Conservation (phyloP, 2,113 vertebrate genomes). For the Chelonoidis abingdonii region DNA sequence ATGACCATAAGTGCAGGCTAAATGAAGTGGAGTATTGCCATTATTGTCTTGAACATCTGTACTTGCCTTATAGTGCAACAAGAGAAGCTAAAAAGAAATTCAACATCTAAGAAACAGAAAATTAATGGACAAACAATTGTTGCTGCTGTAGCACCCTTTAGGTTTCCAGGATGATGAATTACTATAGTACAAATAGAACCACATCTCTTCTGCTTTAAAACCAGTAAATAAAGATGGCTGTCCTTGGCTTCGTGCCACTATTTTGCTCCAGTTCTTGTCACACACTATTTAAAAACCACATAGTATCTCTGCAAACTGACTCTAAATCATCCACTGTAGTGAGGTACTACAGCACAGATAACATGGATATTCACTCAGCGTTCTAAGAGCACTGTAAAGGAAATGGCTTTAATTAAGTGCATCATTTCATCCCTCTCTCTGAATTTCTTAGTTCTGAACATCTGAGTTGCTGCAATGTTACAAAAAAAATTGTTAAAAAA, state of each 20-base stretch:
- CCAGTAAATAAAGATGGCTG: not conserved
- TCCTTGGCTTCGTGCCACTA: not conserved
- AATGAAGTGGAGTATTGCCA: conserved; percentile 92
- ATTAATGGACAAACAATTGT: not conserved
- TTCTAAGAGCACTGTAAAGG: not conserved
- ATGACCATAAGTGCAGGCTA: conserved; percentile 94
- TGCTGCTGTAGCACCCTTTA: not conserved
- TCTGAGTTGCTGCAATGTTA: not conserved
- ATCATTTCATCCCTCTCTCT: not conserved
- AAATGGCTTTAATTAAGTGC: conserved; percentile 7
- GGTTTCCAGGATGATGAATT: conserved; percentile 24
- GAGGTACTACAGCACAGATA: not conserved
- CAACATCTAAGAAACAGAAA: conserved; percentile 19
- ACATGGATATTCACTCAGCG: accelerated
- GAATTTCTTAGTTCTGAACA: not conserved
- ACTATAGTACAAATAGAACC: not conserved
- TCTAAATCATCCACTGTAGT: not conserved
- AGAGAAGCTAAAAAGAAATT: conserved; percentile 85
- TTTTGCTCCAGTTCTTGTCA: not conserved
- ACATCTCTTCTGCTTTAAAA: conserved; percentile 2
- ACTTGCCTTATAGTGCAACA: conserved; percentile 93
- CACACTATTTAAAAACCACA: not conserved
- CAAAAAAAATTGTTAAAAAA: not conserved
- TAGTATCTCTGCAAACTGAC: not conserved
- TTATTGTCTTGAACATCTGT: conserved; percentile 92